These are phyloP conservation scores for Arenaria interpres DNA, from an alignment of 2,113 vertebrate species.

Conservation along the genomic window DNA sequence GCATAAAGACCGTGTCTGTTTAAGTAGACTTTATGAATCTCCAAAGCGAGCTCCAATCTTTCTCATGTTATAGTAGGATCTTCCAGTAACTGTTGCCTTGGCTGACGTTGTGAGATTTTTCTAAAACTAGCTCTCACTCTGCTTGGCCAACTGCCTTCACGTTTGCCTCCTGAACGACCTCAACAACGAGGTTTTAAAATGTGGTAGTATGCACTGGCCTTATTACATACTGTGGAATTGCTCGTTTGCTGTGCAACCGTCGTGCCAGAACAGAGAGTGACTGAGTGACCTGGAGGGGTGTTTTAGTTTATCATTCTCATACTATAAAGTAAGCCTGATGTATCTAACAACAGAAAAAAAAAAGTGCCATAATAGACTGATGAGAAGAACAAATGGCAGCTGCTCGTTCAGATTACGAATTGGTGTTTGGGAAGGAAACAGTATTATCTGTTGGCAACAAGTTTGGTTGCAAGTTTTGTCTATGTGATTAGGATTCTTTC, in stretches of 20 bases:
- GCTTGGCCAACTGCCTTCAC: slow-evolving; percentile 9
- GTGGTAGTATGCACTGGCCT: not conserved
- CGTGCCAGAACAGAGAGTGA: not conserved
- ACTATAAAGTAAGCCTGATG: not conserved
- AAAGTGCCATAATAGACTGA: not conserved
- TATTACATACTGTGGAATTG: not conserved
- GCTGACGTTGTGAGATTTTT: not conserved
- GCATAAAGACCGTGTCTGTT: not conserved
- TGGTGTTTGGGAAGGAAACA: not conserved
- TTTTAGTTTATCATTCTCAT: not conserved
- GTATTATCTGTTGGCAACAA: not conserved
- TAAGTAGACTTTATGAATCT: not conserved
- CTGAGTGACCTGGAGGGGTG: not conserved
- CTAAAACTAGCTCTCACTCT: not conserved
- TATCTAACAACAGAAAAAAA: not conserved
- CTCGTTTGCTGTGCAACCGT: not conserved
- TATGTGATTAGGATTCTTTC: not conserved
- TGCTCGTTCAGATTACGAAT: not conserved
- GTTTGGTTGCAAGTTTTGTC: slow-evolving; percentile 9
- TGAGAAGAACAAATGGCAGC: not conserved
- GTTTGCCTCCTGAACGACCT: slow-evolving; percentile 33
- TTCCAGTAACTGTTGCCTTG: not conserved
- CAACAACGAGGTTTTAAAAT: not conserved
- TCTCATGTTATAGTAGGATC: not conserved
- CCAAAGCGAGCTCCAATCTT: not conserved